Conservation (phyloP, 2,113 vertebrate genomes). For the Lagopus muta region DNA sequence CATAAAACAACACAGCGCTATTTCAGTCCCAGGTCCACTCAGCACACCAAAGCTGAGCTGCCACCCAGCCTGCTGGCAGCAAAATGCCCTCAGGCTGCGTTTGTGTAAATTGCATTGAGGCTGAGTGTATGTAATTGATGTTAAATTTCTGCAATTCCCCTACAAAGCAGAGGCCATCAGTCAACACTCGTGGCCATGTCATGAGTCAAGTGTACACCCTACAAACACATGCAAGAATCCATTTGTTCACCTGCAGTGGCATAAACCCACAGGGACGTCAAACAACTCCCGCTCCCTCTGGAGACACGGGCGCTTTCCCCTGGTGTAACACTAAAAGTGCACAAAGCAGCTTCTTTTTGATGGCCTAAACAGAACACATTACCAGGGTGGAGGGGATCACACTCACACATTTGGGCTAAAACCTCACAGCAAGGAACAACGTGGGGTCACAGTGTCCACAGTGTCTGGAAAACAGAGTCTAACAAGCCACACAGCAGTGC, state of each 20-base stretch:
- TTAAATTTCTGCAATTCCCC: neutral
- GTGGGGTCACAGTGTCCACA: neutral
- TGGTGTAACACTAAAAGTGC: neutral
- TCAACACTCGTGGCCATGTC: neutral
- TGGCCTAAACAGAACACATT: neutral
- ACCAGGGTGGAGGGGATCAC: neutral
- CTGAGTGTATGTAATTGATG: rapidly evolving
- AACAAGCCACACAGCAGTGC: slow-evolving; percentile 27
- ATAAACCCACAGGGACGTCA: neutral
- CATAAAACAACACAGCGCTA: neutral
- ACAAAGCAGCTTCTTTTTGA: neutral
- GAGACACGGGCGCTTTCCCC: neutral
- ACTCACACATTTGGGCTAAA: neutral
- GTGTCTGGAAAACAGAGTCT: neutral
- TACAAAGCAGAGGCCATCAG: neutral
- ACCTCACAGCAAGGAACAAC: neutral
- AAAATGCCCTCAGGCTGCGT: neutral
- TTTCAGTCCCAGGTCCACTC: neutral
- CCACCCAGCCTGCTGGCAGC: neutral
- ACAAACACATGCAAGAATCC: neutral
- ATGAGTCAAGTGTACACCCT: rapidly evolving
- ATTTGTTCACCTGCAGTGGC: neutral
- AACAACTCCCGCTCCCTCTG: neutral
- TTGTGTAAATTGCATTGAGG: rapidly evolving
- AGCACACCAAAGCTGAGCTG: neutral